phyloP scores from a whole-genome alignment of 1,140 invertebrate species.

The Cylas formicarius region DNA sequence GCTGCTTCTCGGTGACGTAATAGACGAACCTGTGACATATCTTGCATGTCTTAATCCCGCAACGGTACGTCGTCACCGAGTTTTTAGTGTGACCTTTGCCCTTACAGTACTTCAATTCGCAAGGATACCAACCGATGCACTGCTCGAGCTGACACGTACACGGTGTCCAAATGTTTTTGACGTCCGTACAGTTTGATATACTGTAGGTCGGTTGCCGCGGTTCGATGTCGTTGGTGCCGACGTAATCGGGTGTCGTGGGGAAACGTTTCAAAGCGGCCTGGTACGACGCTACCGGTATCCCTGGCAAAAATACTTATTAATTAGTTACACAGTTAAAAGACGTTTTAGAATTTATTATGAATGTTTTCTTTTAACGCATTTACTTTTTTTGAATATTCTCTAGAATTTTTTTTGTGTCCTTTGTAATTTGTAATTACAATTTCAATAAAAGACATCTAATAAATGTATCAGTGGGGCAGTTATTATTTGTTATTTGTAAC shows the following conservation, averaged over 20 bases:
- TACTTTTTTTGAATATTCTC: too few species aligned
- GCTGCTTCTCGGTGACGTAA: constrained; percentile 72
- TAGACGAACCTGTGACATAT: constrained; percentile 82
- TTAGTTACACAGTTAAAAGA: constrained; percentile 3
- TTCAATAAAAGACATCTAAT: too few species aligned
- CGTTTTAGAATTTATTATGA: constrained; percentile 1
- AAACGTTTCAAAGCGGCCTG: constrained; percentile 50
- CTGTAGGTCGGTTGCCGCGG: constrained; percentile 30
- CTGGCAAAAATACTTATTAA: constrained; percentile 39
- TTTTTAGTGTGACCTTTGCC: constrained; percentile 57
- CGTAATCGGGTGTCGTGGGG: constrained; percentile 41
- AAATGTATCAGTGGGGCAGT: too few species aligned
- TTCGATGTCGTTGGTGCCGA: constrained; percentile 33
- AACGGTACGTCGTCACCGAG: constrained; percentile 63
- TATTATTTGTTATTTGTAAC: too few species aligned
- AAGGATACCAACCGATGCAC: constrained; percentile 85
- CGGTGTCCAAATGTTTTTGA: constrained; percentile 57
- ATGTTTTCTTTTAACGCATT: too few species aligned
- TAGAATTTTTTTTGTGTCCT: too few species aligned
- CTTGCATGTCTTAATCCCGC: constrained; percentile 91
- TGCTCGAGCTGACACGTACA: constrained; percentile 76
- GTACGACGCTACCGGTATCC: constrained; percentile 51
- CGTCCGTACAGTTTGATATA: constrained; percentile 52
- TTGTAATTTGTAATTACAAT: too few species aligned
- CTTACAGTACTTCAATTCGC: constrained; percentile 89